Conservation (phyloP, 1,140 invertebrate genomes). For the Brachionus plicatilis region DNA sequence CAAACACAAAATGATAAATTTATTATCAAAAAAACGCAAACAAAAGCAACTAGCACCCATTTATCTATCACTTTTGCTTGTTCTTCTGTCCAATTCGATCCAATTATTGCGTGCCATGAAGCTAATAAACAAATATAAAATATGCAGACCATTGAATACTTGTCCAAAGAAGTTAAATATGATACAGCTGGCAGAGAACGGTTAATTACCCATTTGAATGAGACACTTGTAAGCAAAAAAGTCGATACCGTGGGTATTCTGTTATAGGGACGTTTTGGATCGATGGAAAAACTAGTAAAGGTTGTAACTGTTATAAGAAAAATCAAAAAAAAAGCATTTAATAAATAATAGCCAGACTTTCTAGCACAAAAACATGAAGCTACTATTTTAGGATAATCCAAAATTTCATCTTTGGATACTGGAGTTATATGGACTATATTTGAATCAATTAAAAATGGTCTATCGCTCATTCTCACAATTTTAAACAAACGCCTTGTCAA, state of each 20-base stretch:
- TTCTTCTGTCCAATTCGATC: background rate
- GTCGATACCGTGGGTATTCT: conserved; percentile 26
- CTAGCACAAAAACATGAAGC: conserved; percentile 24
- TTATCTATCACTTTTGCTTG: conserved; percentile 2
- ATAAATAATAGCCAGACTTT: conserved; percentile 13
- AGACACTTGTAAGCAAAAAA: conserved; percentile 9
- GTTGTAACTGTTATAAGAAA: conserved; percentile 10
- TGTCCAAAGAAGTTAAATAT: conserved; percentile 37
- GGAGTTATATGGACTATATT: background rate
- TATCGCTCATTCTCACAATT: conserved; percentile 11
- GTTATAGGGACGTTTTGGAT: conserved; percentile 50
- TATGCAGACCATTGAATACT: conserved; percentile 23
- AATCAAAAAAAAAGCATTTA: conserved; percentile 30
- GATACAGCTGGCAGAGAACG: conserved; percentile 25
- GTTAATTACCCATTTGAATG: conserved; percentile 20
- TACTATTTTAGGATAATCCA: conserved; percentile 21
- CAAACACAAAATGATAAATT: background rate
- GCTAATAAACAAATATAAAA: background rate
- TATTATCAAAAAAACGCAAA: background rate
- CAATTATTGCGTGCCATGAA: conserved; percentile 34
- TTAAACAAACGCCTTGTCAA: background rate
- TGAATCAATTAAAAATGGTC: background rate
- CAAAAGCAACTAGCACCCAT: background rate
- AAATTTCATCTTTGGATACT: background rate
- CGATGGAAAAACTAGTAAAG: conserved; percentile 49